Evolutionary conservation across 2,888 invertebrate species (phyloP).

Genomic region (Siphonodentalium dalli): DNA sequence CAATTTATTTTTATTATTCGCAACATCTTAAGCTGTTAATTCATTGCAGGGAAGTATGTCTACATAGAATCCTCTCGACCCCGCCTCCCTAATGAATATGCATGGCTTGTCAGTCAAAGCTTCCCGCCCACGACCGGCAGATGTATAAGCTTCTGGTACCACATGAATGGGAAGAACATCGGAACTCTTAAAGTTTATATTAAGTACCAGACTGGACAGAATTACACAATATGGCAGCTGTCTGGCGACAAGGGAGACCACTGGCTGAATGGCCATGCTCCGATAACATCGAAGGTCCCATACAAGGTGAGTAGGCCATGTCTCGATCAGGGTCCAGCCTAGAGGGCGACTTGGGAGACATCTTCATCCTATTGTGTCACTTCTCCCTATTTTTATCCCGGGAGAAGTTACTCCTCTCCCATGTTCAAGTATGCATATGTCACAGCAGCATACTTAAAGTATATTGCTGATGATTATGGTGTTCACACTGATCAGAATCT

Average conservation of each 20-base stretch:
- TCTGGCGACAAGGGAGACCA: conserved; percentile 46
- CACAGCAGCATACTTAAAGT: too few relatives aligned
- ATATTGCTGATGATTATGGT: too few relatives aligned
- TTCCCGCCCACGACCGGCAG: conserved; percentile 35
- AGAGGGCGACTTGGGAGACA: too few relatives aligned
- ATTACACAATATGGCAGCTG: conserved; percentile 44
- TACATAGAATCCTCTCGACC: conserved; percentile 47
- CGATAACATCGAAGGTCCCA: conserved; percentile 31
- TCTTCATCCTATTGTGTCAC: too few relatives aligned
- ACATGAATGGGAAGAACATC: conserved; percentile 40
- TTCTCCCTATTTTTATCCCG: too few relatives aligned
- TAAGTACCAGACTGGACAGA: conserved; percentile 24
- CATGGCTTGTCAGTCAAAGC: conserved; percentile 42
- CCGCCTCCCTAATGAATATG: conserved; percentile 37
- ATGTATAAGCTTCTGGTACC: conserved; percentile 51
- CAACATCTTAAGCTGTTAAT: background rate
- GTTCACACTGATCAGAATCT: too few relatives aligned
- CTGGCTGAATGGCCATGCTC: conserved; percentile 49
- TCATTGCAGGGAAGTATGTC: conserved; percentile 43
- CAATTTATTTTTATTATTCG: background rate
- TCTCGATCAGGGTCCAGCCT: too few relatives aligned
- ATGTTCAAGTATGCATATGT: too few relatives aligned
- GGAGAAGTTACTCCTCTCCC: too few relatives aligned
- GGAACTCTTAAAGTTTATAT: conserved; percentile 43
- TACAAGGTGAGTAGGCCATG: conserved; percentile 31